Evolutionary conservation across 1,140 invertebrate species (phyloP).

Genomic region (Pseudomyrmex concolor): DNA sequence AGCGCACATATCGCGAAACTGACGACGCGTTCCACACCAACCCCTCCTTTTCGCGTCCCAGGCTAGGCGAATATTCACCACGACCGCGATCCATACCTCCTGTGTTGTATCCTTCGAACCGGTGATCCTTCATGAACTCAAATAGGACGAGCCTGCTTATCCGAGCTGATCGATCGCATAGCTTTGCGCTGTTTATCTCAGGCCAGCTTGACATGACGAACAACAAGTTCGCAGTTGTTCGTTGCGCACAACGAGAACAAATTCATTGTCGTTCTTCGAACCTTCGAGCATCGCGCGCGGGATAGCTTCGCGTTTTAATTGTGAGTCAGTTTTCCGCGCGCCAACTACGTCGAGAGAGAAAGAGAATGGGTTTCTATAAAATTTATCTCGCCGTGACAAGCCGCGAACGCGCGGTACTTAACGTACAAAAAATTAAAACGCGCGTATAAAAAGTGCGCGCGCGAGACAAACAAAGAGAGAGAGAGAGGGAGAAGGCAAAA

Average conservation of each 20-base stretch:
- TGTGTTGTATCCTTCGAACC: constrained; percentile 50
- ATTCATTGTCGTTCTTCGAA: background rate
- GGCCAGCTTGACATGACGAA: background rate
- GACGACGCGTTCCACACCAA: constrained; percentile 52
- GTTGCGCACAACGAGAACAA: background rate
- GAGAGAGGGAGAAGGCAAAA: background rate
- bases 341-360: background rate
- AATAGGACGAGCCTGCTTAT: constrained; percentile 64
- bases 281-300: background rate
- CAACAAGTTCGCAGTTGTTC: background rate
- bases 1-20: constrained; percentile 67
- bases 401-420: constrained; percentile 32
- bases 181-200: constrained; percentile 3
- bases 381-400: constrained; percentile 38
- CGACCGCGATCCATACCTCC: constrained; percentile 19
- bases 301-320: background rate
- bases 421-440: constrained; percentile 55
- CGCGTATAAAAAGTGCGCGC: constrained; percentile 19
- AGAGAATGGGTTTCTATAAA: constrained; percentile 26
- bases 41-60: constrained; percentile 27
- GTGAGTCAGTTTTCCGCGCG: constrained; percentile 19
- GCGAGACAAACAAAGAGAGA: too few species aligned
- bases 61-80: constrained; percentile 23
- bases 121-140: constrained; percentile 55
- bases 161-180: constrained; percentile 35